Evolutionary conservation across 2,797 vertebrate species (phyloP).

Genomic region (Rhinogobio ventralis): DNA sequence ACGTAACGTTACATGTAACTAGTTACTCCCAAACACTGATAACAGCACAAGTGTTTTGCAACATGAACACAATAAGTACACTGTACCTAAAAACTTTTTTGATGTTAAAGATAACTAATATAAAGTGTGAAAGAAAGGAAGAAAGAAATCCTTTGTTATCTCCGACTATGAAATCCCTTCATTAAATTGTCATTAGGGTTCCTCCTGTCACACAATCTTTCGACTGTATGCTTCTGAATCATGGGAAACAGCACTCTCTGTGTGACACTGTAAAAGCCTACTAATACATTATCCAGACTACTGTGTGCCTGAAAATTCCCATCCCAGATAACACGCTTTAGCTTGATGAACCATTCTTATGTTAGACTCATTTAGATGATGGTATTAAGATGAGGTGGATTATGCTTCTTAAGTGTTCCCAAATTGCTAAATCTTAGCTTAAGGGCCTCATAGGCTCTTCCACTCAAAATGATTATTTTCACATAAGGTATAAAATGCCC

Average conservation of each 20-base stretch:
- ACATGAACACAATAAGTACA: not conserved
- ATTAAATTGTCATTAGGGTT: constrained; percentile 12
- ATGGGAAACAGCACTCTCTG: constrained; percentile 33
- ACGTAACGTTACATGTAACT: too few relatives aligned
- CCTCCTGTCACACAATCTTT: constrained; percentile 11
- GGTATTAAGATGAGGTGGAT: constrained; percentile 64
- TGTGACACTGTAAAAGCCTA: constrained; percentile 21
- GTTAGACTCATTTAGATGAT: constrained; percentile 71
- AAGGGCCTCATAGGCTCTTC: constrained; percentile 61
- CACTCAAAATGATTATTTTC: constrained; percentile 38
- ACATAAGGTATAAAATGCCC: constrained; percentile 24
- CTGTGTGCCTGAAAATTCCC: not conserved
- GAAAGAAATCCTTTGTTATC: not conserved
- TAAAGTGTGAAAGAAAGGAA: not conserved
- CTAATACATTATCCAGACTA: not conserved
- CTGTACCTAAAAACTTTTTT: not conserved
- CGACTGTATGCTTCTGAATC: not conserved
- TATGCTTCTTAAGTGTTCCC: constrained; percentile 59
- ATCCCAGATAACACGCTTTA: constrained; percentile 48
- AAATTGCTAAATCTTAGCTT: constrained; percentile 74
- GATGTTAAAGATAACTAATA: not conserved
- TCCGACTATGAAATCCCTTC: constrained; percentile 2
- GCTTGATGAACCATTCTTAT: constrained; percentile 72
- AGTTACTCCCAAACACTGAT: too few relatives aligned
- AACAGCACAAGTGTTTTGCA: not conserved